Percentiles rank a stretch among this genome's conserved stretches.
Conservation (phyloP, 2,888 invertebrate genomes). For the Tetheella fluctuosa region DNA sequence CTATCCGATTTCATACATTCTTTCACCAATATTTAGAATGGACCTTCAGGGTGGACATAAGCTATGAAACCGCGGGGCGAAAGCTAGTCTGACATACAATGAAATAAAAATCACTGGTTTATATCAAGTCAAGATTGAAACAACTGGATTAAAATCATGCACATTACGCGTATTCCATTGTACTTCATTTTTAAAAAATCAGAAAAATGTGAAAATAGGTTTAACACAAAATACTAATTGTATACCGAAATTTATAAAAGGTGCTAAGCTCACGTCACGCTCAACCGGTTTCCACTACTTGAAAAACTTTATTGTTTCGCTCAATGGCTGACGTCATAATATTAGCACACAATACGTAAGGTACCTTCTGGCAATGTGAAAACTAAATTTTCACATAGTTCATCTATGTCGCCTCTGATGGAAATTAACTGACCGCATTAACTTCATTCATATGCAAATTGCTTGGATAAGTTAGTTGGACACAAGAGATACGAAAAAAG, state of each 20-base stretch:
- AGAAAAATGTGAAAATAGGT: background rate
- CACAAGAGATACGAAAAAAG: background rate
- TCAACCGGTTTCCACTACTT: background rate
- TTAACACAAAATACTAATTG: background rate
- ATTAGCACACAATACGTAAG: conserved; percentile 12
- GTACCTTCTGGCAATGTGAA: background rate
- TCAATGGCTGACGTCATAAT: conserved; percentile 4
- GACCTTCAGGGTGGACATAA: too few species aligned
- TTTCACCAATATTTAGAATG: too few species aligned
- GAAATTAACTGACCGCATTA: conserved; percentile 13
- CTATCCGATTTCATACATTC: too few species aligned
- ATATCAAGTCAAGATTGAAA: too few species aligned
- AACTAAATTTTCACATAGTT: conserved; percentile 10
- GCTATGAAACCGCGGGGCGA: too few species aligned
- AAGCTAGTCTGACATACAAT: too few species aligned
- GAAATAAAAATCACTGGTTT: too few species aligned
- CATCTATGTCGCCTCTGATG: background rate
- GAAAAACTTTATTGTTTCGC: background rate
- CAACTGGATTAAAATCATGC: too few species aligned
- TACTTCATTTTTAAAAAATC: too few species aligned
- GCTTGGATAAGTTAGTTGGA: conserved; percentile 6
- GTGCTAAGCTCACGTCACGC: background rate
- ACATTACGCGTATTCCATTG: too few species aligned
- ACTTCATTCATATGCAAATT: conserved; percentile 13
- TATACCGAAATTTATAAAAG: background rate